Percentiles rank a stretch among this genome's conserved stretches.
These are phyloP conservation scores for Drosophila quasianomalipes DNA, from an alignment of 2,888 invertebrate species.

Conservation along the genomic window DNA sequence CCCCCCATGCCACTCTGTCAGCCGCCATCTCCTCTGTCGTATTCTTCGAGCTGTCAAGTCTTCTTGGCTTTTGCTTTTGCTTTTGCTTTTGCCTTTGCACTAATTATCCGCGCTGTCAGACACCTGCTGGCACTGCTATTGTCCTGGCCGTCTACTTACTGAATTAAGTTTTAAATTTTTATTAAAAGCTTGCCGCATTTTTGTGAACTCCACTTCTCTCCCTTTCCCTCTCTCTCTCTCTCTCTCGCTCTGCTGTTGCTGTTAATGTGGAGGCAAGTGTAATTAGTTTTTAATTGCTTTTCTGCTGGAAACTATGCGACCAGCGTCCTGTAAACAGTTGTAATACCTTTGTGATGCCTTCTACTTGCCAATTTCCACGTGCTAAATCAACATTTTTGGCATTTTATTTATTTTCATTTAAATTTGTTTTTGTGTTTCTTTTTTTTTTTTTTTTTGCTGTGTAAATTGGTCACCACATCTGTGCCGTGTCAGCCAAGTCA, in stretches of 20 bases:
- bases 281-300: constrained; percentile 82
- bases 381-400: constrained; percentile 34
- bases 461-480: constrained; percentile 25
- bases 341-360: constrained; percentile 38
- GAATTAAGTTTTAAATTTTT: constrained; percentile 82
- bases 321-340: constrained; percentile 63
- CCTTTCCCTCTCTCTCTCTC: background rate
- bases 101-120: constrained; percentile 77
- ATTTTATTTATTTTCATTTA: constrained; percentile 15
- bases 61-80: constrained; percentile 47
- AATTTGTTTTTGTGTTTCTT: background rate
- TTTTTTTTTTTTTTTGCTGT: constrained; percentile 7
- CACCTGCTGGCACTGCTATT: constrained; percentile 35
- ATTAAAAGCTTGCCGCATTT: constrained; percentile 76
- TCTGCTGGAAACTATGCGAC: constrained; percentile 62
- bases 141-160: constrained; percentile 63
- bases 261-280: constrained; percentile 58
- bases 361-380: constrained; percentile 33
- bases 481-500: constrained; percentile 54
- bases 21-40: background rate
- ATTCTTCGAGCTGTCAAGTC: constrained; percentile 10
- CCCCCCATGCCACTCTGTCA: background rate
- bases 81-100: constrained; percentile 52
- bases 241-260: background rate
- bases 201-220: constrained; percentile 6